Conservation (phyloP, 2,113 vertebrate species). For the Galemys pyrenaicus region DNA sequence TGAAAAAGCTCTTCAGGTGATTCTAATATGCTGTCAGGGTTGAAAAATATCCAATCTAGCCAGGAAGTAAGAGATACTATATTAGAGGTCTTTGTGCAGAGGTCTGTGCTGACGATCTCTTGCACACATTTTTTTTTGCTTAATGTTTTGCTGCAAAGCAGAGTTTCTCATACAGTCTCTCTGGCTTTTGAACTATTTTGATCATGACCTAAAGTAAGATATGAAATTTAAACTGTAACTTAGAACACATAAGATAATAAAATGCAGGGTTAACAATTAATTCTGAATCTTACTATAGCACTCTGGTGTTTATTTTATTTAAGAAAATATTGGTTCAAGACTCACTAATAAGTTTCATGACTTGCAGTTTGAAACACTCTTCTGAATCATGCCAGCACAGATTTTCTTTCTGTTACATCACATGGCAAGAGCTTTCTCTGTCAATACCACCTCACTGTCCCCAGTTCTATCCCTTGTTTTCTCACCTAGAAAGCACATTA, state of each 20-base stretch:
- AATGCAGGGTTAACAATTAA: slow-evolving; percentile 22
- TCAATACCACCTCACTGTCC: background rate
- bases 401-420: slow-evolving; percentile 35
- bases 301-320: slow-evolving; percentile 2
- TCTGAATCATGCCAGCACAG: background rate
- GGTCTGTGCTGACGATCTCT: background rate
- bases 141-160: background rate
- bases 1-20: background rate
- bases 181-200: background rate
- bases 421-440: background rate
- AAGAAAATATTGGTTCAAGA: background rate
- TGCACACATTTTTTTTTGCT: background rate
- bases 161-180: background rate
- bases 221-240: background rate
- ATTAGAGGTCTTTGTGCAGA: background rate
- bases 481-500: background rate
- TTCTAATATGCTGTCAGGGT: background rate
- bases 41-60: background rate
- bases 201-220: slow-evolving; percentile 4
- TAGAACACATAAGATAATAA: background rate
- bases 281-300: background rate
- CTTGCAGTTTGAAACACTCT: background rate
- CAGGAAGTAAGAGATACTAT: background rate
- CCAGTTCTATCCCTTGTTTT: background rate
- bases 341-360: background rate